phyloP scores from a whole-genome alignment of 2,888 invertebrate genomes.

The Megaustenia siamemsis region DNA sequence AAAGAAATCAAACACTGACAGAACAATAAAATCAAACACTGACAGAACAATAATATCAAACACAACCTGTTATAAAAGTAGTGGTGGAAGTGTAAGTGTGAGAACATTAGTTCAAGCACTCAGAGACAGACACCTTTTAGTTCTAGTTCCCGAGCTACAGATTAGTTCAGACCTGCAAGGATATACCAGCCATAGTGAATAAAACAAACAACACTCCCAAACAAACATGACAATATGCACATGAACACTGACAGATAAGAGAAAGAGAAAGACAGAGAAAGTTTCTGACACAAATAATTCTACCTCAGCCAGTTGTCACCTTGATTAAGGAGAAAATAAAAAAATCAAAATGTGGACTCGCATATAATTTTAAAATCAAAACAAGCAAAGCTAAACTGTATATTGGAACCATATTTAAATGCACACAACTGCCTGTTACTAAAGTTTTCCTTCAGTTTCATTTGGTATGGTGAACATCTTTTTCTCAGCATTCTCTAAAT shows the following conservation, averaged over 20 bases:
- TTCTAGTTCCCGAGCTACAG: slow-evolving; percentile 41
- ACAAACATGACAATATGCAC: not conserved
- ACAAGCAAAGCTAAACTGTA: no score
- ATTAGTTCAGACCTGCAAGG: slow-evolving; percentile 52
- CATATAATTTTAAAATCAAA: no score
- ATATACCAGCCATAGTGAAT: not conserved
- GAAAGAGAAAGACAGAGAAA: not conserved
- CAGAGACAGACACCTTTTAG: slow-evolving; percentile 45
- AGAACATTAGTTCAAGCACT: slow-evolving; percentile 42
- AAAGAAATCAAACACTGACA: no score
- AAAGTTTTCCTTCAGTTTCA: no score
- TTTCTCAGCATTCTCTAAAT: no score
- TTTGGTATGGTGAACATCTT: no score
- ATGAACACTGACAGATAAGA: not conserved
- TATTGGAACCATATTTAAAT: no score
- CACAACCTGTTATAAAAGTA: slow-evolving; percentile 2
- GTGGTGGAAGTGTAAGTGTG: not conserved
- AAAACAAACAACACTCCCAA: not conserved
- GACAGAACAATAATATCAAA: not conserved
- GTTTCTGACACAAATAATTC: slow-evolving; percentile 11
- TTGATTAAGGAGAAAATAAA: slow-evolving; percentile 14
- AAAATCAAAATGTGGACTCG: not conserved
- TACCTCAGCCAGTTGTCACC: slow-evolving; percentile 45
- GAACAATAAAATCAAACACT: no score
- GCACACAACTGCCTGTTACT: no score